These are phyloP conservation scores for Parochlus steinenii DNA, from an alignment of 2,888 invertebrate genomes.

Conservation along the genomic window DNA sequence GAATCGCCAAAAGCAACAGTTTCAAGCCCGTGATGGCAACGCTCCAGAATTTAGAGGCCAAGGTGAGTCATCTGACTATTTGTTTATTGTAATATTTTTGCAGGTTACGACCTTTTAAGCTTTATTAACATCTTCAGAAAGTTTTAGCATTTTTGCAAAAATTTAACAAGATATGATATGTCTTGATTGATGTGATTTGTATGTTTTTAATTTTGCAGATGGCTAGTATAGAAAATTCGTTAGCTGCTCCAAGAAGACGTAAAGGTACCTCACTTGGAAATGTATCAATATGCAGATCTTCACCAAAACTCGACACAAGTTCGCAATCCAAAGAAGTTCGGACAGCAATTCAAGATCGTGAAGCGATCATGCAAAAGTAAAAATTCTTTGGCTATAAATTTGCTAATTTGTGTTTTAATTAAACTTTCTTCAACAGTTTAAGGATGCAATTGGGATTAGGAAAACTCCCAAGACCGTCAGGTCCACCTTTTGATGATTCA, in stretches of 20 bases:
- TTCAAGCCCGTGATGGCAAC: constrained; percentile 38
- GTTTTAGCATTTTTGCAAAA: too few species aligned
- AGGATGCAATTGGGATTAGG: constrained; percentile 27
- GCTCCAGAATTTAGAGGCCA: constrained; percentile 47
- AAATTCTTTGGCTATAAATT: neutral
- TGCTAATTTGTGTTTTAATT: neutral
- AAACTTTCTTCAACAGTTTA: too few species aligned
- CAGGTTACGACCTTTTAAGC: too few species aligned
- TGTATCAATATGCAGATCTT: constrained; percentile 13
- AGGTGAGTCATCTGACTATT: constrained; percentile 31
- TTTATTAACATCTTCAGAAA: too few species aligned
- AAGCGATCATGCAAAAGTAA: constrained; percentile 63
- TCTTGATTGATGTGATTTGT: neutral
- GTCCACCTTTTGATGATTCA: constrained; percentile 34
- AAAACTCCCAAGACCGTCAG: constrained; percentile 27
- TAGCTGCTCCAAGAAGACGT: constrained; percentile 41
- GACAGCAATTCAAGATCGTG: constrained; percentile 59
- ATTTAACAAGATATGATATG: constrained; percentile 2
- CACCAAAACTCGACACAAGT: constrained; percentile 18
- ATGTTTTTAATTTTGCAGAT: constrained; percentile 37
- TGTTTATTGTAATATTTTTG: neutral
- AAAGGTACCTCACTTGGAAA: constrained; percentile 29
- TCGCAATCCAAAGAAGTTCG: constrained; percentile 42
- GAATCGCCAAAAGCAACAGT: too few species aligned
- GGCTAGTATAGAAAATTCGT: constrained; percentile 71